phyloP scores from a whole-genome alignment of 2,888 invertebrate species.

The Acanthosepion esculentum region DNA sequence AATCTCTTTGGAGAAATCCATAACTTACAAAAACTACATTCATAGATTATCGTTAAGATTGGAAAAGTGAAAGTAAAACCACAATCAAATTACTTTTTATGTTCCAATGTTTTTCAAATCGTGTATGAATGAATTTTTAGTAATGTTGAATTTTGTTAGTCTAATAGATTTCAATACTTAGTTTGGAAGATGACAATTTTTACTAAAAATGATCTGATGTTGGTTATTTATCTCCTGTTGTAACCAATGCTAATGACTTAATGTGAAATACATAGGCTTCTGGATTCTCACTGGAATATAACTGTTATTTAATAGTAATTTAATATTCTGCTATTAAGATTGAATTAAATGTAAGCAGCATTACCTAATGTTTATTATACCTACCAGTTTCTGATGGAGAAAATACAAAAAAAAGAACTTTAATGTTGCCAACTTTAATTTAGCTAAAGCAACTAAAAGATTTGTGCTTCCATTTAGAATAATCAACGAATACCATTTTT shows the following conservation, averaged over 20 bases:
- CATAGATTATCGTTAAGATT: background rate
- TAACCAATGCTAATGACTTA: too few species aligned
- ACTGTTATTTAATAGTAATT: background rate
- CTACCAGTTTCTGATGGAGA: too few species aligned
- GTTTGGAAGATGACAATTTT: background rate
- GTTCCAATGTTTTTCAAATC: too few species aligned
- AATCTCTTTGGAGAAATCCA: background rate
- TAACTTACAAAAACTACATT: background rate
- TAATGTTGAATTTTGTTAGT: background rate
- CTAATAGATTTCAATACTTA: background rate
- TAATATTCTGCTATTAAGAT: background rate
- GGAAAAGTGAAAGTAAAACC: background rate
- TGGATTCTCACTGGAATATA: background rate
- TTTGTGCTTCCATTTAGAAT: constrained; percentile 10
- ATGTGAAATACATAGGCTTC: background rate
- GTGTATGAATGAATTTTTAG: background rate
- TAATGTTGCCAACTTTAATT: background rate
- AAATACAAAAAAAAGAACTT: background rate
- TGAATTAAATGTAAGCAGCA: background rate
- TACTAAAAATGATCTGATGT: background rate
- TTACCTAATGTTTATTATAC: too few species aligned
- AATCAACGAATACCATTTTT: background rate
- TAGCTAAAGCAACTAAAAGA: background rate
- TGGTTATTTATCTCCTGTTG: background rate
- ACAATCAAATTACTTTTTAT: background rate